Base-by-base conservation (phyloP, 2,113 vertebrate species). In the Erinaceus europaeus region DNA sequence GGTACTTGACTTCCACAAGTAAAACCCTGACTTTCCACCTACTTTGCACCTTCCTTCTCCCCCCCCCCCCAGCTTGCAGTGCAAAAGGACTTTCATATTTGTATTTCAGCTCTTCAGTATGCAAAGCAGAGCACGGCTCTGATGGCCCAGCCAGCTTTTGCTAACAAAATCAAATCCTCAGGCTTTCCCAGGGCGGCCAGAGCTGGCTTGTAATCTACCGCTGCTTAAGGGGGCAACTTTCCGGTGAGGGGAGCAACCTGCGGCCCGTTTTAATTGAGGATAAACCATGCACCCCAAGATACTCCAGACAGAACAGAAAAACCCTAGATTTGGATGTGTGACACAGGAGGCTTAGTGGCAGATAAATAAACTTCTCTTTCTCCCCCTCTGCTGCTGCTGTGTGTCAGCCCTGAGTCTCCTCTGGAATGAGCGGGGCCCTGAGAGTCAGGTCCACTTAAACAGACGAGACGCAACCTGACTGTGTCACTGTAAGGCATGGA, bases 91-190 rank as follows among this genome's bases (percentile, higher is more conserved):
- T 78, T 38, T 52, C 46, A 20, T 48, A 48, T 90, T 90, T 75
- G 53, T 48, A 71, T 90, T 57, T 55, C 1, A 0, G 23, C 79
- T 68, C 71, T 82, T 91, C 55, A 87, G 23, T 76, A 89, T 92
- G 52, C 71, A 23, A 82, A 44, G 88, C 34, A 46, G 1, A 23
- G 68, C 14, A 6, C 40, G 27, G 67, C 68, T 57, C n/a, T 0
- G 0, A 79, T 84, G 90, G 72, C 87, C 67, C 4, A 36, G 82
- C 13, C 65, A 44, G 90, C 74, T 91, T 91, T 72, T 73, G 65
- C 84, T 91, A 89, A 91, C 91, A 94, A 83, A 93, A 69, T 38
- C 84, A 95, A 95, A 95, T 95, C 93, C 93, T 38, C 15, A 0
- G 46, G 94, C 93, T 95, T 95, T 94, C 84, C 68, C 32, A n/a